These are phyloP conservation scores for Scleropages formosus DNA, from an alignment of 2,797 vertebrate species.

Conservation along the genomic window DNA sequence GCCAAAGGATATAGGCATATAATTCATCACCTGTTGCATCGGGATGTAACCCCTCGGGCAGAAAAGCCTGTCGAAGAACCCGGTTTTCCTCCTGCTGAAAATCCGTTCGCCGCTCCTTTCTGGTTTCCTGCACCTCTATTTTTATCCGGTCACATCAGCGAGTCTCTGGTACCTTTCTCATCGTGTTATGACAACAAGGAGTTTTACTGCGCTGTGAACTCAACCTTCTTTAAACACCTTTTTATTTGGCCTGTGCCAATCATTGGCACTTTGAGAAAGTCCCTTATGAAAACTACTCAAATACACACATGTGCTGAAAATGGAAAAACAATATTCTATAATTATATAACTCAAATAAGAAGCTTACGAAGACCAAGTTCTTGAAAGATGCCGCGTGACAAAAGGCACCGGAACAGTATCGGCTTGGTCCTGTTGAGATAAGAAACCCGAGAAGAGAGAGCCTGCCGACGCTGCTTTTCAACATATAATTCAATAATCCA, in stretches of 20 bases:
- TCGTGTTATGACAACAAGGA: no score
- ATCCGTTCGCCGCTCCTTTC: background rate
- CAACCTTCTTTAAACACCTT: no score
- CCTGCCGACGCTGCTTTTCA: background rate
- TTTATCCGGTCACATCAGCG: background rate
- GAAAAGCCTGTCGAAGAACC: background rate
- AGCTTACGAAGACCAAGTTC: no score
- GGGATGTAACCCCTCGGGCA: background rate
- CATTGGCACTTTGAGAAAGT: no score
- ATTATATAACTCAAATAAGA: no score
- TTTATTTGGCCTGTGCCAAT: no score
- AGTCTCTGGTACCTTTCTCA: no score
- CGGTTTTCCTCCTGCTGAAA: background rate
- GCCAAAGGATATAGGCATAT: slow-evolving; percentile 17
- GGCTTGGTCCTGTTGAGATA: background rate
- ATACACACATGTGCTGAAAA: no score
- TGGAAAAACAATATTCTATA: no score
- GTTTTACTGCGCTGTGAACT: no score
- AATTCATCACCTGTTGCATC: slow-evolving; percentile 3
- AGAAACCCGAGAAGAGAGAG: background rate
- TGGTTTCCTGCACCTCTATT: background rate
- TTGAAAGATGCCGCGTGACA: background rate
- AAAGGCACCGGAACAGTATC: background rate
- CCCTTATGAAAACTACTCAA: no score
- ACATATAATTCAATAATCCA: background rate